Base-by-base conservation (phyloP, 2,113 vertebrate species). In the Jaculus jaculus region DNA sequence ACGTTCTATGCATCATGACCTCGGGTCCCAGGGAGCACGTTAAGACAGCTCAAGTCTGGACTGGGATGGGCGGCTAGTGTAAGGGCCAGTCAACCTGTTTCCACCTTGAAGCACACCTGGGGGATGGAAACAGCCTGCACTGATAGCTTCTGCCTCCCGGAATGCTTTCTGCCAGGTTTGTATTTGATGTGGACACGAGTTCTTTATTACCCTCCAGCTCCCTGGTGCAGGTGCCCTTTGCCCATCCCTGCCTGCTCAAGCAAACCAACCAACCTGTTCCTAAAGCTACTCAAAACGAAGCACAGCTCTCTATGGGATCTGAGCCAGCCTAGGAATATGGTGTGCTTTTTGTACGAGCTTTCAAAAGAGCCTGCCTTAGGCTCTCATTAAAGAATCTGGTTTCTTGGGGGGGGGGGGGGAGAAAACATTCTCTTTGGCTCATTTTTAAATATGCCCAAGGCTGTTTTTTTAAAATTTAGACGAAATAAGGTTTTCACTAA, bases 361-460 rank as follows among this genome's bases (percentile, higher is more conserved):
- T 51, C n/a, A 72, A 47, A 81, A 74, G 11, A 54, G 24, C 13
- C 5, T 16, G 18, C n/a, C 26, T 32, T 63, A 34, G 16, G 39
- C 12, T 84, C 61, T 92, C 60, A 30, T 81, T 16, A 72, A 74
- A 90, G 20, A 90, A 60, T 51, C 34, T 58, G 69, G 81, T 81
- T 78, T 85, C 24, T 82, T 32, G 42, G n/a, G 32, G n/a, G 42
- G 72, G 51, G 51, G 34, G 11, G 23, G 20, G 9, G 21, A 63
- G 28, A 54, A 61, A 54, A 83, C 9, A 69, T 69, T 69, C 9
- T 26, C 12, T 78, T 75, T 87, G 10, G 61, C 73, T 87, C 30
- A 74, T 85, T 90, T 94, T 65, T 54, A 85, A 86, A 84, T 84
- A n/a, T 78, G 34, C 39, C 63, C 11, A 63, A 89, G 71, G 61